Base-by-base conservation (phyloP, 1,140 invertebrate species). In the Diabrotica virgifera region DNA sequence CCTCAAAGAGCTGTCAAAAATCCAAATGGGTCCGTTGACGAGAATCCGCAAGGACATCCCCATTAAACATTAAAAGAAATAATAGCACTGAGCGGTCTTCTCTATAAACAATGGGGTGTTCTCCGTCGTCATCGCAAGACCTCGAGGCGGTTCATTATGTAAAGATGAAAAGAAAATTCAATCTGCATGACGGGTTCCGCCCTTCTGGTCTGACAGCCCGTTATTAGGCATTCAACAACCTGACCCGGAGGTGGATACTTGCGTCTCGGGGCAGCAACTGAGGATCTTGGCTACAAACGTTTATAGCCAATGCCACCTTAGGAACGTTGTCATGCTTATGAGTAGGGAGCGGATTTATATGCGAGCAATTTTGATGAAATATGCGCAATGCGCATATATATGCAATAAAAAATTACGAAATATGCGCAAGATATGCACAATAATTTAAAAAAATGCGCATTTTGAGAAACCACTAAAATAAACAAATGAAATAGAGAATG, bases 111-210 rank as follows among this genome's bases (percentile, higher is more conserved):
- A 72, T 72, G 63, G 69, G 69, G 71, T 70, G 64, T 65, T 64
- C 63, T 60, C 57, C 51, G 55, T 68, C 70, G 59, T 61, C 52
- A 57, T 50, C 53, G 11, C 57, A 58, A 55, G 52, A 54, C 59
- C 72, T 62, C 35, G 52, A n/a, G 70, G 74, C 75, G 59, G 72
- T 74, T 71, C 66, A 76, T 77, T 77, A 74, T 76, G 71, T 70
- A 72, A 74, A 64, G 74, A 76, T 77, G 75, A 74, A 76, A 76
- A 76, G 75, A 76, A 76, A 77, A 77, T 77, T 77, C 72, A 77
- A 77, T 77, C 74, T 74, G 67, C 69, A 69, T 73, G 75, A 76
- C 72, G 68, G 73, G 67, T 70, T 68, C 72, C 68, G 69, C 68
- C 71, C 69, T 72, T 69, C 64, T 73, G 70, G 63, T 64, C 71